A percentile compares a stretch with the other conserved stretches of the same genome.
These are phyloP conservation scores for Egretta garzetta DNA, from an alignment of 2,113 vertebrate genomes.

Conservation along the genomic window DNA sequence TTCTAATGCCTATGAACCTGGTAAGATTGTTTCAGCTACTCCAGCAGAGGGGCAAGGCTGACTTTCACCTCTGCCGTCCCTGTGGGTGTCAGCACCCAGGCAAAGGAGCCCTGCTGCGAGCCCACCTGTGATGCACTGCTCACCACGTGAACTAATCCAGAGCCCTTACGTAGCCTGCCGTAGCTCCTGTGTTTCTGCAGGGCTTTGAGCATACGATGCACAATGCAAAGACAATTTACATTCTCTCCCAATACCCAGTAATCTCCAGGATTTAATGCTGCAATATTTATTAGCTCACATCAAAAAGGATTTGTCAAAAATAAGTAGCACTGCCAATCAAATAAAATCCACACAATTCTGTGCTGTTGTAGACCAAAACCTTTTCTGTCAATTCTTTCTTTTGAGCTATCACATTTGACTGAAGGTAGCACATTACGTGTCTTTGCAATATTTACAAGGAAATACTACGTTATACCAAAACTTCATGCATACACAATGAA, in stretches of 20 bases:
- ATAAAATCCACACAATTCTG: not conserved
- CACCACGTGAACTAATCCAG: not conserved
- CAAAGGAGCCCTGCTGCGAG: not conserved
- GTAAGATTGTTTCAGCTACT: not conserved
- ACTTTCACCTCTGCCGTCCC: not conserved
- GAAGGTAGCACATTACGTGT: not conserved
- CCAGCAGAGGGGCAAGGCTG: not conserved
- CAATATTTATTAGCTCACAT: not conserved
- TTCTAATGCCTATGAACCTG: not conserved
- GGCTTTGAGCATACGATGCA: not conserved
- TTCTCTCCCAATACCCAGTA: not conserved
- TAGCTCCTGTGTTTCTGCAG: not conserved
- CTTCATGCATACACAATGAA: not conserved
- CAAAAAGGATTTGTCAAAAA: conserved; percentile 31
- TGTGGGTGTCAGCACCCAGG: accelerated
- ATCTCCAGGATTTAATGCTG: conserved; percentile 1
- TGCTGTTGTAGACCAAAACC: not conserved
- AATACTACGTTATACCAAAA: not conserved
- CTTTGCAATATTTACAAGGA: not conserved
- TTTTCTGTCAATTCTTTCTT: not conserved
- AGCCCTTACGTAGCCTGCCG: not conserved
- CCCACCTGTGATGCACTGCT: not conserved
- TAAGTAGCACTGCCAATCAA: not conserved
- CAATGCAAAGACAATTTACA: not conserved
- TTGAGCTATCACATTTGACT: not conserved